Evolutionary conservation across 2,888 invertebrate species (phyloP).

Genomic region (Papilio demoleus): DNA sequence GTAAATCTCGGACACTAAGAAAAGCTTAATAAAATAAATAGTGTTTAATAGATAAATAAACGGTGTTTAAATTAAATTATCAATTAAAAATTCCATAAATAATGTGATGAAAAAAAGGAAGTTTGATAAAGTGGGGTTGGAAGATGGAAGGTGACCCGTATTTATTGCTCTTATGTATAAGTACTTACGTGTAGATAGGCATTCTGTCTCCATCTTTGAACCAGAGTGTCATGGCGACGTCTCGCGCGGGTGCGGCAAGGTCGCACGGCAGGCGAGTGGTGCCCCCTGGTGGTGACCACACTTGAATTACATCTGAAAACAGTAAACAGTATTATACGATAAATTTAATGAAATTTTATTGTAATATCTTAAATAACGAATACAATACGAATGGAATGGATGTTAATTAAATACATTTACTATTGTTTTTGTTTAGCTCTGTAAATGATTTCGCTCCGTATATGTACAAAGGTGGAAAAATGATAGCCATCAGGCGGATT

Average conservation of each 20-base stretch:
- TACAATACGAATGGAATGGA: neutral
- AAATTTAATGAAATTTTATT: neutral
- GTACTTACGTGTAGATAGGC: conserved; percentile 93
- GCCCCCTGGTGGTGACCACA: conserved; percentile 90
- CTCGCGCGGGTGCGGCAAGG: conserved; percentile 88
- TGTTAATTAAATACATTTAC: conserved; percentile 2
- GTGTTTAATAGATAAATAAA: too few relatives aligned
- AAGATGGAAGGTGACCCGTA: too few relatives aligned
- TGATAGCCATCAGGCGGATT: conserved; percentile 25
- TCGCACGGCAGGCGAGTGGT: conserved; percentile 93
- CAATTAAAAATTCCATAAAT: too few relatives aligned
- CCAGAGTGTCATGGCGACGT: conserved; percentile 94
- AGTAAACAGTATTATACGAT: conserved; percentile 20
- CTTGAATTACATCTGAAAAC: conserved; percentile 71
- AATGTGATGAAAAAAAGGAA: too few relatives aligned
- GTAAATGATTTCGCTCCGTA: conserved; percentile 7
- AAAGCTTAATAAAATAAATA: too few relatives aligned
- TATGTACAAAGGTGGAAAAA: conserved; percentile 16
- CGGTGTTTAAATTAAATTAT: too few relatives aligned
- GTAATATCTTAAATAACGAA: neutral
- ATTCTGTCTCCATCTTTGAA: conserved; percentile 93
- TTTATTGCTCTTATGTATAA: too few relatives aligned
- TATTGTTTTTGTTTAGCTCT: conserved; percentile 16
- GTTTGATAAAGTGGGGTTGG: too few relatives aligned
- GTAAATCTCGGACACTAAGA: too few relatives aligned